These are phyloP conservation scores for Leucoma salicis DNA, from an alignment of 2,888 invertebrate genomes.

Conservation along the genomic window DNA sequence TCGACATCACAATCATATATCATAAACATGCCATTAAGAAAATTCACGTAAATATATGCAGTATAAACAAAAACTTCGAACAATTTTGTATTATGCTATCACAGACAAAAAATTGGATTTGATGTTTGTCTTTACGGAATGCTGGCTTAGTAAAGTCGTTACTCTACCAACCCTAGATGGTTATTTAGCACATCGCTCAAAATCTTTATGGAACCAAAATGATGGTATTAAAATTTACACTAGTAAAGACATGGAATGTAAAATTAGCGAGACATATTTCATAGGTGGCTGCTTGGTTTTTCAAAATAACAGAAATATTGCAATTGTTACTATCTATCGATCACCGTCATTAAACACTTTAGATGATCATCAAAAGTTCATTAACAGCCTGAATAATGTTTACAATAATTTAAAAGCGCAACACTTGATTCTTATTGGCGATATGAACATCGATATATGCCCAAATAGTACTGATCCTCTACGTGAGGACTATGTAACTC, in stretches of 20 bases:
- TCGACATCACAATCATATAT: no score
- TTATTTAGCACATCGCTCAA: neutral
- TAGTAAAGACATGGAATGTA: neutral
- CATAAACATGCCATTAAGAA: neutral
- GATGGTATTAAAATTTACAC: neutral
- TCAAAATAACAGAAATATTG: neutral
- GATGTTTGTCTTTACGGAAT: neutral
- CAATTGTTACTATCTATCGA: neutral
- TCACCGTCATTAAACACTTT: neutral
- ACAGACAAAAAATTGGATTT: neutral
- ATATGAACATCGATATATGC: neutral
- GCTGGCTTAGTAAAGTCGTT: neutral
- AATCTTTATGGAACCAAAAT: neutral
- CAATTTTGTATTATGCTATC: neutral
- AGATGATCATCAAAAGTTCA: neutral
- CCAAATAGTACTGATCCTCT: neutral
- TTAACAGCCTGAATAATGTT: neutral
- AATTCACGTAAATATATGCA: conserved; percentile 1
- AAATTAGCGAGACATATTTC: neutral
- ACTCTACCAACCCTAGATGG: neutral
- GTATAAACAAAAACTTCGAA: conserved; percentile 1
- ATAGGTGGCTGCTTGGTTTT: neutral
- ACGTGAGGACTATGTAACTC: neutral
- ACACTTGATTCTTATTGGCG: neutral
- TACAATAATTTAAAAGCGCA: neutral